Evolutionary conservation across 2,113 vertebrate genomes (phyloP).

Genomic region (Chelonoidis abingdonii): DNA sequence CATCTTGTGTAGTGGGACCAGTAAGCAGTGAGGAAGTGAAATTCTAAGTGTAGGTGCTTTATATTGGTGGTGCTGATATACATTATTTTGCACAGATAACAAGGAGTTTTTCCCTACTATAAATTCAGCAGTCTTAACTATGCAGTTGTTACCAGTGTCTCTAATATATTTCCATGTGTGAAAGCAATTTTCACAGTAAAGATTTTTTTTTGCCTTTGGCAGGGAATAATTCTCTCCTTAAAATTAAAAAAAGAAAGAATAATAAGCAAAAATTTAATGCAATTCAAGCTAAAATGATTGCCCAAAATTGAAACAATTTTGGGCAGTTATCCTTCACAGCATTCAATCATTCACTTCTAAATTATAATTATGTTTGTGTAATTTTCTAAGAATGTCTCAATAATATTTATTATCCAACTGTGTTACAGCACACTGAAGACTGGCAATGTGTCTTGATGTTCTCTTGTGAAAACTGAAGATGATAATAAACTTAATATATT

Average conservation of each 20-base stretch:
- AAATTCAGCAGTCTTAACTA: not conserved
- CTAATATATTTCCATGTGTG: not conserved
- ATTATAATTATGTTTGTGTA: not conserved
- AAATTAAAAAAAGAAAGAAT: not conserved
- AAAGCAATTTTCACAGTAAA: not conserved
- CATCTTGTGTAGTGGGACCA: not conserved
- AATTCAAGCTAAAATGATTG: not conserved
- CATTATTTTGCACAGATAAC: not conserved
- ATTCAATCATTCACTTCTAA: not conserved
- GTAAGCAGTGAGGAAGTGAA: not conserved
- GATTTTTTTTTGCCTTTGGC: not conserved
- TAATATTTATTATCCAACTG: not conserved
- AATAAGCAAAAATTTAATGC: not conserved
- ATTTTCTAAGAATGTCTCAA: not conserved
- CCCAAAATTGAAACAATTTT: not conserved
- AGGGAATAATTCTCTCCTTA: not conserved
- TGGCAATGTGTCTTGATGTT: rapidly evolving
- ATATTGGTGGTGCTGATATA: not conserved
- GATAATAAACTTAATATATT: not conserved
- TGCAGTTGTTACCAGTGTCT: not conserved
- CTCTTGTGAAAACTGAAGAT: not conserved
- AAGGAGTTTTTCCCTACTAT: not conserved
- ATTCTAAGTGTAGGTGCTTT: not conserved
- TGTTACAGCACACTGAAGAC: not conserved
- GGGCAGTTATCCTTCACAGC: not conserved